Base-by-base conservation (phyloP, 2,888 invertebrate species). In the Shargacucullia verbasci region DNA sequence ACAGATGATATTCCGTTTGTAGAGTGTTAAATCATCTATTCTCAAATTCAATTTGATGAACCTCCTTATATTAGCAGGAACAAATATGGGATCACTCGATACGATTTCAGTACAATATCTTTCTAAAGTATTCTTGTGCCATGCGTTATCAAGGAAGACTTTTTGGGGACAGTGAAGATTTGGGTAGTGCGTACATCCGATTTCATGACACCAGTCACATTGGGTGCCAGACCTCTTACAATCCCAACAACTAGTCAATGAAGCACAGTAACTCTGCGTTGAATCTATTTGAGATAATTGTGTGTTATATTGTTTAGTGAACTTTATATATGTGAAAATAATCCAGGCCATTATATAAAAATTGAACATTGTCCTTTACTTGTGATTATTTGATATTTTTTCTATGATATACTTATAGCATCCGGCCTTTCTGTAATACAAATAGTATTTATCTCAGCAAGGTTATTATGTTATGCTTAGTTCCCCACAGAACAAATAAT, bases 191-290 rank as follows among this genome's bases (percentile, higher is more conserved):
- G 83, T 83, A 34, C 80, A 83, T n/a, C 82, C 80, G 1, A 70
- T 27, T 8, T 80, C 73, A n/a, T 75, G 70, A 35, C 80, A 82
- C 81, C 80, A 82, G 34, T 80, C 81, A 38, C 80, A 80, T 1
- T 73, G 59, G 0, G 47, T 20, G 0, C 68, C 70, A 5, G 73
- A 54, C 7, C 49, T 71, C 31, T 82, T 83, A 52, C 81, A 82
- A 13, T 79, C 80, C 27, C 59, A 67, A 52, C 81, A 82, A 34
- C 47, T 70, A 12, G 7, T 56, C 8, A 61, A 68, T 8, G 70
- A 54, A 0, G 45, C 35, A 20, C 73, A 73, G n/a, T 60, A 73
- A 13, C 7, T 38, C 14, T 73, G 57, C 5, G 46, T 13, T 10
- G 57, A n/a, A 40, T 67, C 43, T 12, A 15, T 14, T 38, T n/a